Conservation (phyloP, 2,888 invertebrate genomes). For the Mylabris sibirica region DNA sequence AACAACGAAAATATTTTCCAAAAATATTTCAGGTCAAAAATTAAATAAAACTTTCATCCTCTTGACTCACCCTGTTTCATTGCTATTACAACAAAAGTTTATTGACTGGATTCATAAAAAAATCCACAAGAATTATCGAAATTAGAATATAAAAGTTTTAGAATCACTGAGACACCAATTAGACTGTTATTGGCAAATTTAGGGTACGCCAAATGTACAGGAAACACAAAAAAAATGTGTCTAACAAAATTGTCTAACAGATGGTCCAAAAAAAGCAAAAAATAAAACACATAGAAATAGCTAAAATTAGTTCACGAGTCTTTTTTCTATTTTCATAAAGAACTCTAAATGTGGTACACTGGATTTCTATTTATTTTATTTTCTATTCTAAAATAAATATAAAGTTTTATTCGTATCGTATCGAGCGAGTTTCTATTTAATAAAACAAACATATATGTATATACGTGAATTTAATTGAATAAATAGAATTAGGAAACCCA, state of each 20-base stretch:
- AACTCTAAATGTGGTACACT: no score
- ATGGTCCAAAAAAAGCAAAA: not conserved
- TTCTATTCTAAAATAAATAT: not conserved
- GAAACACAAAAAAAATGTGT: not conserved
- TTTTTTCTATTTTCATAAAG: not conserved
- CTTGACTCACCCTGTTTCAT: no score
- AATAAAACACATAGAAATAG: not conserved
- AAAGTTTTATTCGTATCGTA: not conserved
- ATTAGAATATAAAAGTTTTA: not conserved
- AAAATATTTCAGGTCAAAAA: no score
- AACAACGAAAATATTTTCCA: no score
- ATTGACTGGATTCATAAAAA: no score
- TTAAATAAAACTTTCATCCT: no score
- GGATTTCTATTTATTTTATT: not conserved
- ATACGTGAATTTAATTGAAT: conserved; percentile 15
- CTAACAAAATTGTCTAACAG: not conserved
- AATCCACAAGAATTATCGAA: not conserved
- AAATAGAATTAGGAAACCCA: conserved; percentile 22
- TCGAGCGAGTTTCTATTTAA: not conserved
- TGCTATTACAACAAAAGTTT: no score
- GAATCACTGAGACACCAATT: not conserved
- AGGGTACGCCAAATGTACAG: not conserved
- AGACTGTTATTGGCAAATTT: not conserved
- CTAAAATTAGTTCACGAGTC: not conserved
- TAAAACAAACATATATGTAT: no score